Percentiles rank a stretch among this genome's conserved stretches.
These are phyloP conservation scores for Platycercus adscitus DNA, from an alignment of 2,113 vertebrate genomes.

Conservation along the genomic window DNA sequence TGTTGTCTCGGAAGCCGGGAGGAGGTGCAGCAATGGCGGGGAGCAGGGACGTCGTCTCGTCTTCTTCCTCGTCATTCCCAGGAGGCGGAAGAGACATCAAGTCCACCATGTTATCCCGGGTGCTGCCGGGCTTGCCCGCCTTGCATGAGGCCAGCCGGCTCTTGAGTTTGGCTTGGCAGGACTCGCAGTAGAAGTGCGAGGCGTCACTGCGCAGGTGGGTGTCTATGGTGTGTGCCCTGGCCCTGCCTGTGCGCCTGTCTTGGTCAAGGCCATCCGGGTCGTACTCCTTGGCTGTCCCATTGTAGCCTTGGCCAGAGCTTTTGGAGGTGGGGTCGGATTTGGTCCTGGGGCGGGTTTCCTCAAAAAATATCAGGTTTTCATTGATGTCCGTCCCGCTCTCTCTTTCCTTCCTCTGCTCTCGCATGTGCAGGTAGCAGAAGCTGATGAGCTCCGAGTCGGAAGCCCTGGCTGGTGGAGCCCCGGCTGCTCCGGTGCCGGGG, in stretches of 20 bases:
- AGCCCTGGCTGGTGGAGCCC: slow-evolving; percentile 74
- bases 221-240: slow-evolving; percentile 87
- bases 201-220: slow-evolving; percentile 76
- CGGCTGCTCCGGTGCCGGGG: slow-evolving; percentile 74
- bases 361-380: slow-evolving; percentile 93
- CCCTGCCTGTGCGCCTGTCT: slow-evolving; percentile 80
- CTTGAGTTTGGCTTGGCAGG: slow-evolving; percentile 90
- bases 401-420: slow-evolving; percentile 89
- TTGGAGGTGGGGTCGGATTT: slow-evolving; percentile 95
- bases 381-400: slow-evolving; percentile 89
- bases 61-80: slow-evolving; percentile 86
- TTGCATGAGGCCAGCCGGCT: slow-evolving; percentile 70
- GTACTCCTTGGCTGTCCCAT: slow-evolving; percentile 51
- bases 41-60: slow-evolving; percentile 79
- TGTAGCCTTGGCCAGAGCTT: slow-evolving; percentile 83
- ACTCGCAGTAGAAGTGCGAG: slow-evolving; percentile 88
- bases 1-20: slow-evolving; percentile 96
- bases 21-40: slow-evolving; percentile 93
- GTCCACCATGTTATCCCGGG: slow-evolving; percentile 89
- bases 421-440: slow-evolving; percentile 95
- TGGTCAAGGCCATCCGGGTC: slow-evolving; percentile 69
- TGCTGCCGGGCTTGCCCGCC: slow-evolving; percentile 59
- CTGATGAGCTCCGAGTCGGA: slow-evolving; percentile 90
- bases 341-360: slow-evolving; percentile 87
- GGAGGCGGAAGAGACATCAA: slow-evolving; percentile 93